Percentiles rank a stretch among this genome's conserved stretches.
Evolutionary conservation across 2,888 invertebrate species (phyloP).

Genomic region (Nipponacmea schrenckii): DNA sequence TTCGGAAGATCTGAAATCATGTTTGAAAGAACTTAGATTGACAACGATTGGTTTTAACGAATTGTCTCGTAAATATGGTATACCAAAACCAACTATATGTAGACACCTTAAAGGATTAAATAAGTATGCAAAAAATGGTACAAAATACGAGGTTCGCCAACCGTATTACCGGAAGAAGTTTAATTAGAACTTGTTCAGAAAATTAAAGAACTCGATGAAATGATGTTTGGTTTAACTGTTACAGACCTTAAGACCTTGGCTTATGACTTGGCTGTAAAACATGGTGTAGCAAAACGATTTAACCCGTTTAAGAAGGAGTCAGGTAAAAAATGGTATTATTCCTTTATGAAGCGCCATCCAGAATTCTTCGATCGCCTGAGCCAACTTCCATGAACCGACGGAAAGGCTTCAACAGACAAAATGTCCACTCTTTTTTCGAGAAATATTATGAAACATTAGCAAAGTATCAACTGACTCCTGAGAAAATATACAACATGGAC

Average conservation of each 20-base stretch:
- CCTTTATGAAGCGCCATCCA: too few species aligned
- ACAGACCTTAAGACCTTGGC: background rate
- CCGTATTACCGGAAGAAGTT: background rate
- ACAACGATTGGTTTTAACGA: background rate
- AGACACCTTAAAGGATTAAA: background rate
- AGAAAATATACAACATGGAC: conserved; percentile 31
- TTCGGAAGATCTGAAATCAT: background rate
- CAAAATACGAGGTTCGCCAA: background rate
- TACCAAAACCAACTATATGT: background rate
- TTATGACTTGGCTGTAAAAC: conserved; percentile 22
- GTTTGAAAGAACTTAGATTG: background rate
- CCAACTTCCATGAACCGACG: conserved; percentile 29
- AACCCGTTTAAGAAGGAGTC: conserved; percentile 16
- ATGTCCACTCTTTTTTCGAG: conserved; percentile 27
- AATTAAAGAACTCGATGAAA: background rate
- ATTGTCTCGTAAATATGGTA: background rate
- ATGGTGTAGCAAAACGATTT: conserved; percentile 3
- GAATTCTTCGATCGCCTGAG: conserved; percentile 22
- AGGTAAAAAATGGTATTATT: conserved; percentile 26
- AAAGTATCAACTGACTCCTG: too few species aligned
- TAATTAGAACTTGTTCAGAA: background rate
- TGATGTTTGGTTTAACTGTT: background rate
- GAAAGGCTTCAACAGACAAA: conserved; percentile 29
- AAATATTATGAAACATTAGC: too few species aligned
- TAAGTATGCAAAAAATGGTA: background rate